Percentiles rank a stretch among this genome's conserved stretches.
Conservation (phyloP, 2,888 invertebrate genomes). For the Galeopsomyia nigrocyanea region DNA sequence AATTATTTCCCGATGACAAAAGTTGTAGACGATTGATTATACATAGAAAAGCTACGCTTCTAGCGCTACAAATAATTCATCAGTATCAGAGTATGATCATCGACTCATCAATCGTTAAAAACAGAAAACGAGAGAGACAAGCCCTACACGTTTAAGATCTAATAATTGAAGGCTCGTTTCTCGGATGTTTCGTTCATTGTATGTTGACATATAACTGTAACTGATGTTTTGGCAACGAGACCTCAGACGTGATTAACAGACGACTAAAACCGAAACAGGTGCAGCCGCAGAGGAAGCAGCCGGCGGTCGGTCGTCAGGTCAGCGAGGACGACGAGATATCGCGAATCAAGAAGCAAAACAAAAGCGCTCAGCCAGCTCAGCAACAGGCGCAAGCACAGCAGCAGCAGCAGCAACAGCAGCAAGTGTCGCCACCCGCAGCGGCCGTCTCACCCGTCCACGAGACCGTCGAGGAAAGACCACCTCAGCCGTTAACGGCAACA, state of each 20-base stretch:
- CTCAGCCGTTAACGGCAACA: no score
- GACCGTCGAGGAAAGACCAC: conserved; percentile 17
- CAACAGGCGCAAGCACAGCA: conserved; percentile 45
- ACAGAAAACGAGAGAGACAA: no score
- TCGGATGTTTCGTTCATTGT: not conserved
- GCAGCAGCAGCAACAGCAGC: conserved; percentile 39
- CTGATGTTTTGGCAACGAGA: no score
- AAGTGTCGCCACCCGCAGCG: not conserved
- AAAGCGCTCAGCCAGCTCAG: conserved; percentile 74
- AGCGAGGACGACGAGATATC: conserved; percentile 93
- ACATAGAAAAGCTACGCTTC: conserved; percentile 14
- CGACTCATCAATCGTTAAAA: conserved; percentile 23
- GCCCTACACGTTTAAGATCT: no score
- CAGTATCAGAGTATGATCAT: conserved; percentile 19
- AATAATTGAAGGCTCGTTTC: not conserved
- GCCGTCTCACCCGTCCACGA: conserved; percentile 14
- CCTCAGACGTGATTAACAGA: no score
- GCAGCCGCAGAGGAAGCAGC: conserved; percentile 47
- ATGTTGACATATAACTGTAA: no score
- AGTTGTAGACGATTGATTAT: not conserved
- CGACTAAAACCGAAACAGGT: conserved; percentile 17
- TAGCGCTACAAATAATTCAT: conserved; percentile 20
- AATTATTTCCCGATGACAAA: not conserved
- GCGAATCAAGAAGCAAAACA: conserved; percentile 89
- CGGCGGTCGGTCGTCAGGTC: conserved; percentile 80